phyloP scores from a whole-genome alignment of 2,113 vertebrate species.

The Piprites chloris region DNA sequence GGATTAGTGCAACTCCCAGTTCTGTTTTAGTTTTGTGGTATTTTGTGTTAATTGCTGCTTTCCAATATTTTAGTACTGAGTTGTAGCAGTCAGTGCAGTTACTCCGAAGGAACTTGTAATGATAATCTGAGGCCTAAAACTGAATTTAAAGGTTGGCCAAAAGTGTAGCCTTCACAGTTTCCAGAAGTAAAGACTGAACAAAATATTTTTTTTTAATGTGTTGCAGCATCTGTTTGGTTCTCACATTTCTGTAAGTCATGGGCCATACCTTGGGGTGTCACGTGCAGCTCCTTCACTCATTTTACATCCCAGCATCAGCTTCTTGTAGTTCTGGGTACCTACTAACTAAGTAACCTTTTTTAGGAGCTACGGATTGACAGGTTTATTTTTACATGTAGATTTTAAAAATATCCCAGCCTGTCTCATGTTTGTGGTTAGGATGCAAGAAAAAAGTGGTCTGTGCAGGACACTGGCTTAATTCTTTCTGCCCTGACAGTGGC shows the following conservation, averaged over 20 bases:
- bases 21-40: neutral
- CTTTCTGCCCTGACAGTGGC: slow-evolving; percentile 26
- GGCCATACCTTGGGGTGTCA: neutral
- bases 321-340: neutral
- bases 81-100: neutral
- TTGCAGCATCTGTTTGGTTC: neutral
- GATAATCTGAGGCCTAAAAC: neutral
- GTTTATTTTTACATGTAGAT: slow-evolving; percentile 56
- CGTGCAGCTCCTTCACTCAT: neutral
- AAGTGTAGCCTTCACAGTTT: neutral
- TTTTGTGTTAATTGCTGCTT: slow-evolving; percentile 7
- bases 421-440: slow-evolving; percentile 53
- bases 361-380: slow-evolving; percentile 9
- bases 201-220: neutral
- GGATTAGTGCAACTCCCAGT: neutral
- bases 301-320: neutral
- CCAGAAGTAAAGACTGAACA: neutral
- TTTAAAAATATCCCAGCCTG: slow-evolving; percentile 54
- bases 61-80: neutral
- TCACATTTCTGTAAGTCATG: neutral
- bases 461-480: slow-evolving; percentile 50
- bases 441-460: slow-evolving; percentile 41
- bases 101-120: neutral
- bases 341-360: neutral
- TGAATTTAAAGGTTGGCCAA: neutral